These are phyloP conservation scores for Fringilla coelebs DNA, from an alignment of 2,797 vertebrate genomes.

Conservation along the genomic window DNA sequence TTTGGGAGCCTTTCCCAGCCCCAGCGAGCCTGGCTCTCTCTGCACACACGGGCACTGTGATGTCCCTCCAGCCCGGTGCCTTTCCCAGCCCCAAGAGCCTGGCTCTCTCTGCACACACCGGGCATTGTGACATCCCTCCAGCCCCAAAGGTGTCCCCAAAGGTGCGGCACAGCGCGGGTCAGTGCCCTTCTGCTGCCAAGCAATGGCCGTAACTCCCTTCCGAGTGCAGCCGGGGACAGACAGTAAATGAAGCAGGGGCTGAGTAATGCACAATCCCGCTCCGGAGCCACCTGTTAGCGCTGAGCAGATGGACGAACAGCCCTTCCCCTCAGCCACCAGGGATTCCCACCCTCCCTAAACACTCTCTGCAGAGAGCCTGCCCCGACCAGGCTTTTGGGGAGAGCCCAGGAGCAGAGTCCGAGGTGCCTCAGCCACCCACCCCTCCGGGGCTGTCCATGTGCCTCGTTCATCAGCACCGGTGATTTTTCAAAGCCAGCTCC, in stretches of 20 bases:
- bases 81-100: neutral
- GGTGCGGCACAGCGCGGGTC: neutral
- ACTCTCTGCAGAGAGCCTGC: fast-evolving
- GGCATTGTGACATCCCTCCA: fast-evolving
- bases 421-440: neutral
- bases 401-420: neutral
- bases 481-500: neutral
- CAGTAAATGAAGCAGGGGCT: neutral
- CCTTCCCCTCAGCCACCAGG: neutral
- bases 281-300: slow-evolving; percentile 47
- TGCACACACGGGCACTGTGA: no score
- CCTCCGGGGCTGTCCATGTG: neutral
- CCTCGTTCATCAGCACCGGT: fast-evolving
- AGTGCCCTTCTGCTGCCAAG: fast-evolving
- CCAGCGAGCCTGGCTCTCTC: neutral
- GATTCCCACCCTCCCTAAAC: neutral
- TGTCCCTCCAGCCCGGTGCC: no score
- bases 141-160: neutral
- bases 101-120: fast-evolving
- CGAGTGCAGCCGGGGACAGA: neutral
- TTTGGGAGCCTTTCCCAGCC: neutral
- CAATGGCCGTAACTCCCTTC: neutral
- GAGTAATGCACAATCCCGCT: neutral
- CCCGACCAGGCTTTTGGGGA: neutral
- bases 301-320: neutral